Base-by-base conservation (phyloP, 2,888 invertebrate genomes). In the Euzophera pinguis region DNA sequence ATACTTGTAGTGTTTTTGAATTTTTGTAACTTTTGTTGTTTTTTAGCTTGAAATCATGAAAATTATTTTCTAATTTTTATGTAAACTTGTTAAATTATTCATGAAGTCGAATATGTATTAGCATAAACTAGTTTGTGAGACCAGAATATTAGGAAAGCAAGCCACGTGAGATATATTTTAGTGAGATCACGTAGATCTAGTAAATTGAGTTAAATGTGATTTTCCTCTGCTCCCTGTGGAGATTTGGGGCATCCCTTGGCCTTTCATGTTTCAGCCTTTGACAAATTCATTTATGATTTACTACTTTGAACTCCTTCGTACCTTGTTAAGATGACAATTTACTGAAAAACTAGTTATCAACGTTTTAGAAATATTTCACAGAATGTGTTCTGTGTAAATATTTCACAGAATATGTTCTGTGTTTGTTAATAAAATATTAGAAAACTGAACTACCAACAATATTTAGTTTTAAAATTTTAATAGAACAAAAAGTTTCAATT, bases 201-300 rank as follows among this genome's bases (percentile, higher is more conserved):
- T 47, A 56, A 58, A 56, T 53, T 52, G 53, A 55, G 53, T 59
- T 56, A 53, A 17, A 47, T 52, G 53, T 53, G 56, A 55, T 55
- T 59, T 55, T 51, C 27, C 52, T 53, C 47, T 52, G 39, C 41
- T 53, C 43, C 41, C 37, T 27, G 29, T 10, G 32, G 49, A 54
- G 51, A 53, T 52, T 53, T 14, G 34, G 49, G 47, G 39, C 47
- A 12, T 52, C 50, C 42, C 51, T 43, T 50, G 42, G 50, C 42
- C 50, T 50, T 50, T 50, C 35, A 51, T 51, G 43, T 51, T 43
- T 43, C 41, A 42, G 32, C 42, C 34, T 43, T 35, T 51, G 51
- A 51, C 35, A 51, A 51, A 51, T 51, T 51, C 43, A 43, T 42
- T 51, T 51, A 51, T 43, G 43, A 37, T 34, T 6, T 39, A 14